Conservation (phyloP, 2,888 invertebrate species). For the Nephrotoma guestfalica region DNA sequence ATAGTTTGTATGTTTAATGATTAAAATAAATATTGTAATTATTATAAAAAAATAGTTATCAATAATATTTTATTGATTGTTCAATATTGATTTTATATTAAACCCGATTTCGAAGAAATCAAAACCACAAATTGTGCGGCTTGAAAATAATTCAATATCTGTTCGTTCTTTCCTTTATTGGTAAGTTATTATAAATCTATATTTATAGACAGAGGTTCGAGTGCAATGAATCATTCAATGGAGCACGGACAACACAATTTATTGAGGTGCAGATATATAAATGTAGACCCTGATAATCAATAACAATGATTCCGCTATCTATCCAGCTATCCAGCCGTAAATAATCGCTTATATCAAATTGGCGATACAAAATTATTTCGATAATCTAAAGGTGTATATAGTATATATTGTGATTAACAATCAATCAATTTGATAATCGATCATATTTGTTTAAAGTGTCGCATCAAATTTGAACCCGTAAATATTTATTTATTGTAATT, state of each 20-base stretch:
- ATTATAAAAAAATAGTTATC: background rate
- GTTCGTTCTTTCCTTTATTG: too few relatives aligned
- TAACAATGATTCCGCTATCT: background rate
- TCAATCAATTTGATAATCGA: background rate
- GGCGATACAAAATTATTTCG: background rate
- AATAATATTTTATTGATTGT: background rate
- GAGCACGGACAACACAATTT: too few relatives aligned
- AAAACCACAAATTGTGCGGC: background rate
- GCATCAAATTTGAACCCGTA: too few relatives aligned
- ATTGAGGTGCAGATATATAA: too few relatives aligned
- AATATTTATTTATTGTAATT: too few relatives aligned
- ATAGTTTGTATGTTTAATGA: background rate
- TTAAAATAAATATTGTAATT: background rate
- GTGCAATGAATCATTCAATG: too few relatives aligned
- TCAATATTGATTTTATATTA: background rate
- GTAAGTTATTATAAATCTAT: too few relatives aligned
- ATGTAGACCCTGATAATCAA: too few relatives aligned
- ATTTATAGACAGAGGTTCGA: too few relatives aligned
- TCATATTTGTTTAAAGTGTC: too few relatives aligned
- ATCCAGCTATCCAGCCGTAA: background rate
- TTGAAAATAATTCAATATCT: background rate
- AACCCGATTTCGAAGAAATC: background rate
- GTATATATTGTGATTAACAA: background rate
- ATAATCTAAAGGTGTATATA: background rate
- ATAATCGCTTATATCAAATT: background rate